phyloP scores from a whole-genome alignment of 2,797 vertebrate genomes.

The Cuniculus paca region DNA sequence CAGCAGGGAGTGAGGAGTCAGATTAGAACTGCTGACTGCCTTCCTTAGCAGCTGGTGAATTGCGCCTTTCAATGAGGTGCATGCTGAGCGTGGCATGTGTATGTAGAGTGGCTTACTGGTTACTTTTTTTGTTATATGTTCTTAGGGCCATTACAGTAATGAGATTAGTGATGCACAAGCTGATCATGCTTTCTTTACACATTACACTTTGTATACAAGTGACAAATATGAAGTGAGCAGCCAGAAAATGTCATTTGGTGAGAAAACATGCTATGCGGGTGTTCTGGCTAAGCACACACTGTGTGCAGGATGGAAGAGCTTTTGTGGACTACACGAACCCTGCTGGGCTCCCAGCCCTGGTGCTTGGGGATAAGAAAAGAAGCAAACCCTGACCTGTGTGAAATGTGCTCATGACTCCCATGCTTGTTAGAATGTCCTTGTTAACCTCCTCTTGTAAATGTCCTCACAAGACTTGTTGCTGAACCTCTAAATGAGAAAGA shows the following conservation, averaged over 20 bases:
- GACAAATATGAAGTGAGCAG: conserved; percentile 89
- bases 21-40: conserved; percentile 69
- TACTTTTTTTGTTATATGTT: conserved; percentile 83
- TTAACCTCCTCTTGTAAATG: conserved; percentile 83
- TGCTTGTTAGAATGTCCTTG: conserved; percentile 86
- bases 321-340: conserved; percentile 87
- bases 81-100: conserved; percentile 84
- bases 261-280: conserved; percentile 72
- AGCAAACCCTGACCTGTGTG: conserved; percentile 82
- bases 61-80: conserved; percentile 79
- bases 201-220: conserved; percentile 78
- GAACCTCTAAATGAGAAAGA: conserved; percentile 86
- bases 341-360: conserved; percentile 86
- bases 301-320: conserved; percentile 80
- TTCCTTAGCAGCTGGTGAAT: conserved; percentile 73
- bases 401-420: conserved; percentile 83
- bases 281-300: conserved; percentile 82
- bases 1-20: conserved; percentile 81
- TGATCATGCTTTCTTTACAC: conserved; percentile 85
- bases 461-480: conserved; percentile 78
- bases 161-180: conserved; percentile 88
- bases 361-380: conserved; percentile 73
- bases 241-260: conserved; percentile 88
- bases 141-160: conserved; percentile 88
- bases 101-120: conserved; percentile 79